Base-by-base conservation (phyloP, 1,140 invertebrate species). In the Dinoponera quadriceps region DNA sequence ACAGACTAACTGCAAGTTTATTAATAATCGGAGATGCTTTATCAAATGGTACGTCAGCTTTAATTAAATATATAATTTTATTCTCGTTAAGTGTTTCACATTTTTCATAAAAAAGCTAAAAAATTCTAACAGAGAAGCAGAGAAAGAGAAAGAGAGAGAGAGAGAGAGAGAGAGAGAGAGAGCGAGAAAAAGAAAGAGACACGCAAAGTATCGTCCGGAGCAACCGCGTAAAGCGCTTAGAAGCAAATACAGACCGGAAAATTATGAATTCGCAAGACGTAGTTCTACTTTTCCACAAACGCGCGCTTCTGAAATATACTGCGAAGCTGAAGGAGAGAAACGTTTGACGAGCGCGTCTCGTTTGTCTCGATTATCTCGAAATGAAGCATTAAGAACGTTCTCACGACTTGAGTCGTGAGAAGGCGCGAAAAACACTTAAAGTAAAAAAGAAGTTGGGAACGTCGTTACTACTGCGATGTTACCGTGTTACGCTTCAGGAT, bases 401-500 rank as follows among this genome's bases (percentile, higher is more conserved):
- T 14, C 14, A n/a, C 71, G 16, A 51, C 18, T 77, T 49, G 63
- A 78, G 62, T 68, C 16, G 7, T 25, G 20, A 44, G 18, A 13
- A 54, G 22, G 20, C n/a, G 48, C 25, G 29, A 74, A 14, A 59
- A 44, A 59, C 14, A 16, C 59, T 74, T 74, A 66, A 78, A 27
- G 49, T 13, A 55, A 22, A 9, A 55, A 62, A 57, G 44, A 74
- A 80, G 74, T 69, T 60, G 14, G 22, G n/a, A 48, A 66, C 54
- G 55, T 73, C 59, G 60, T 84, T 68, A 69, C 29, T 7, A 44
- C 48, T 9, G 29, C 63, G 38, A 20, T 14, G 66, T 83, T 74
- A 87, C 65, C 27, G 66, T 65, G 68, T 80, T 87, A 87, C 65
- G 49, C 69, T 66, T 25, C 57, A 49, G 38, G 13, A 54, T 66